These are phyloP conservation scores for Pediacus dermestoides DNA, from an alignment of 2,888 invertebrate species.

Conservation along the genomic window DNA sequence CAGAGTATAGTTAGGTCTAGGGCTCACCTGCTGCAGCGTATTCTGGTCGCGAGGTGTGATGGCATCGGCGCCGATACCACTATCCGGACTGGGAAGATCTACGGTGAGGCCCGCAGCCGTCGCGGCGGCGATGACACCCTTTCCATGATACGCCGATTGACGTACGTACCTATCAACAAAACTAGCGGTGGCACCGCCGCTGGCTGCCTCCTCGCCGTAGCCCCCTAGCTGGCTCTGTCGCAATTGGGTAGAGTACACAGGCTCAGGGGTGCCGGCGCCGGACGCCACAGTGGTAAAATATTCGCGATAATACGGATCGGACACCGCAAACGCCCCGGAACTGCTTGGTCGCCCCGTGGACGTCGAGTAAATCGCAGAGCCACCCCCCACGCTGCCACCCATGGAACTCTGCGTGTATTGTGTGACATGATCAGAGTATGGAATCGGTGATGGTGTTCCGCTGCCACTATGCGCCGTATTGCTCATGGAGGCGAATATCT, in stretches of 20 bases:
- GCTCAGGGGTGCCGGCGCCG: slow-evolving; percentile 58
- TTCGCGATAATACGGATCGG: slow-evolving; percentile 78
- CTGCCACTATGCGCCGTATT: slow-evolving; percentile 46
- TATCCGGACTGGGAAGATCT: slow-evolving; percentile 93
- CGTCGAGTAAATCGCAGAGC: slow-evolving; percentile 46
- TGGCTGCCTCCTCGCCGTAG: slow-evolving; percentile 55
- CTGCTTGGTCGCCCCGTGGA: slow-evolving; percentile 42
- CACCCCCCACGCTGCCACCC: slow-evolving; percentile 43
- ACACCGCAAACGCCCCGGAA: slow-evolving; percentile 60
- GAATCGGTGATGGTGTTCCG: slow-evolving; percentile 65
- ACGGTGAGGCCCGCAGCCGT: slow-evolving; percentile 81
- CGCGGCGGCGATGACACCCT: slow-evolving; percentile 70
- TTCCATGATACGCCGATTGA: slow-evolving; percentile 63
- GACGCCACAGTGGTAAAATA: slow-evolving; percentile 64
- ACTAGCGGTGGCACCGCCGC: slow-evolving; percentile 59
- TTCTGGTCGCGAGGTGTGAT: slow-evolving; percentile 89
- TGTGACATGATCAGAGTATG: slow-evolving; percentile 45
- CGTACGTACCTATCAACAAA: slow-evolving; percentile 68
- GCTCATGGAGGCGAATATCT: slow-evolving; percentile 64
- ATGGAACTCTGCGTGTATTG: slow-evolving; percentile 47
- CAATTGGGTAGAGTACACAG: slow-evolving; percentile 45
- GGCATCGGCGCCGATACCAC: slow-evolving; percentile 91
- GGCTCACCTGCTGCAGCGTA: slow-evolving; percentile 82
- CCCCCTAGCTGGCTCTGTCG: slow-evolving; percentile 54
- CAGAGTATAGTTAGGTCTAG: slow-evolving; percentile 25